Evolutionary conservation across 2,797 vertebrate genomes (phyloP), one percentile per base, ranked within the genome.

Genomic region (Cuniculus paca): DNA sequence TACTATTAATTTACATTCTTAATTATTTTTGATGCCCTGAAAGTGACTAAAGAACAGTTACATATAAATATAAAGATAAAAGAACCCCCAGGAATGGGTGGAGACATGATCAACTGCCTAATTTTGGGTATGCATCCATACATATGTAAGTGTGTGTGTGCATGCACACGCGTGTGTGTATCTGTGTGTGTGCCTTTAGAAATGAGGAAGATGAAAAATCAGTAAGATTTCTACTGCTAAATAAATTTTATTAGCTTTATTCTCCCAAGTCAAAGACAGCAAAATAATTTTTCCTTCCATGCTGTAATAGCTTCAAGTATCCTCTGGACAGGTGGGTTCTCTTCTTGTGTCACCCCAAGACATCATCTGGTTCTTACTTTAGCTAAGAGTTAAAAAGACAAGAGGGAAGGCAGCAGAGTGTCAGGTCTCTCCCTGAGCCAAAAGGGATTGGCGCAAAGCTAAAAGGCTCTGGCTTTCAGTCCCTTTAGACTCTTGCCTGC

Each of bases 401-500:
- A 79, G 70, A 75, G 16, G n/a, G 68, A 54, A 84, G 14, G 24
- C 34, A 48, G 24, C 4, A 13, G 20, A 17, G 3, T 19, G 12
- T 34, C n/a, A 42, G 11, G 63, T 60, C 82, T 84, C 24, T 19
- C 28, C 58, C 34, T 36, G 34, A 4, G 24, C 6, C 60, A 13
- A 68, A n/a, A 48, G 6, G 34, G 82, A 34, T 13, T 50, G 11
- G 6, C 50, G 31, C 31, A 68, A 50, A 48, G 13, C 20, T 39
- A 42, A 48, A 6, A 65, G 19, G 2, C 16, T 14, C 24, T 36
- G n/a, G 8, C 7, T n/a, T 50, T 19, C 50, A 50, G n/a, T 17
- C 3, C 17, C 20, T 54, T 85, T 8, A 63, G 31, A n/a, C 12
- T 22, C 96, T 94, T 90, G 99, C 99, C 99, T 97, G 99, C 99